Evolutionary conservation across 1,140 invertebrate species (phyloP).

Genomic region (Drosophila chauvacae): DNA sequence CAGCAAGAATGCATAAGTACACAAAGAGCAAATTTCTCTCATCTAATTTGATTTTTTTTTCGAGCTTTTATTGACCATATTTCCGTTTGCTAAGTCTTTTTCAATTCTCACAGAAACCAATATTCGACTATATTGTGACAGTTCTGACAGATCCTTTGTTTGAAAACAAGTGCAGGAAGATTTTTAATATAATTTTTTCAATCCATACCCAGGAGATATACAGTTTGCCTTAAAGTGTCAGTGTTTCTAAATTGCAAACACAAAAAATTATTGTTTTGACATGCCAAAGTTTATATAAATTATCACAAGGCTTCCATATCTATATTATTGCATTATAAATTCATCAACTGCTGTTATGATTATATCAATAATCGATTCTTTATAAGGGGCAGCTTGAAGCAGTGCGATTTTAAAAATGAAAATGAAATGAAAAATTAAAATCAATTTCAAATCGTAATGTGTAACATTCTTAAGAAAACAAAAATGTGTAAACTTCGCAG

Average conservation of each 20-base stretch:
- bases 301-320: too few relatives aligned
- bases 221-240: too few relatives aligned
- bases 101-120: background rate
- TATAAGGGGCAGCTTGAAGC: too few relatives aligned
- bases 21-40: background rate
- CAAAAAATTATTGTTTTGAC: too few relatives aligned
- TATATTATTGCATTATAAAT: too few relatives aligned
- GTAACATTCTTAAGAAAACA: background rate
- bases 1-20: slow-evolving; percentile 2
- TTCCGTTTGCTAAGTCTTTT: background rate
- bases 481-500: background rate
- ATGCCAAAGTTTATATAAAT: too few relatives aligned
- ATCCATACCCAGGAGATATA: too few relatives aligned
- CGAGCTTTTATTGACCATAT: background rate
- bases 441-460: background rate
- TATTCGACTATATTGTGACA: background rate
- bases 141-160: background rate
- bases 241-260: too few relatives aligned
- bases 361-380: too few relatives aligned
- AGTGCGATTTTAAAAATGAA: background rate
- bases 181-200: too few relatives aligned
- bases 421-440: too few relatives aligned
- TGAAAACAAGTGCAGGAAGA: background rate
- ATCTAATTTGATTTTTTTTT: background rate
- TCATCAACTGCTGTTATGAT: too few relatives aligned